A percentile compares a stretch with the other conserved stretches of the same genome.
phyloP scores from a whole-genome alignment of 2,797 vertebrate genomes.

The Sarcoramphus papa region DNA sequence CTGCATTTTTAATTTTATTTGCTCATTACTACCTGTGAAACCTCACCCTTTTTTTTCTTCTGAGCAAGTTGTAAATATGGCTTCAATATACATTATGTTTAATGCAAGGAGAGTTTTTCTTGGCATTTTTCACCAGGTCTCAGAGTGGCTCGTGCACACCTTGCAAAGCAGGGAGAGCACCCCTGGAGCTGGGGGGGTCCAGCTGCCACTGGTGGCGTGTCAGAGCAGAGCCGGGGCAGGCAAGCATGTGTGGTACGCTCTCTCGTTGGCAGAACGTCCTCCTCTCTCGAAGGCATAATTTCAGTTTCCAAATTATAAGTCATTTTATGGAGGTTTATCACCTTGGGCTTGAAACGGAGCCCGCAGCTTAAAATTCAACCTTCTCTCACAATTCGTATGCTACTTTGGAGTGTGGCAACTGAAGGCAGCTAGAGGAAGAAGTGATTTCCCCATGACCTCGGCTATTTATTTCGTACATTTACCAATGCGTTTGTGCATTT shows the following conservation, averaged over 20 bases:
- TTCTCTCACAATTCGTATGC: not conserved
- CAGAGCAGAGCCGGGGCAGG: not conserved
- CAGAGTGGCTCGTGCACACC: not conserved
- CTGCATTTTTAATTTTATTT: not conserved
- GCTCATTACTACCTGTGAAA: not conserved
- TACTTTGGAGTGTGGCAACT: not conserved
- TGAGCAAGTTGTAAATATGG: not conserved
- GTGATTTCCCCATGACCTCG: not conserved
- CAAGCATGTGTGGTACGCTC: accelerated
- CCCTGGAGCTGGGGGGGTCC: not conserved
- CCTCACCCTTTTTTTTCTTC: not conserved
- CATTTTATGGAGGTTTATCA: not conserved
- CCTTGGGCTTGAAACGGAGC: not conserved
- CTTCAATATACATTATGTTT: not conserved
- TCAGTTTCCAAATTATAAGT: not conserved
- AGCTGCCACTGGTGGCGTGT: accelerated
- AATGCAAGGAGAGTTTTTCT: not conserved
- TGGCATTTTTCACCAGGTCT: not conserved
- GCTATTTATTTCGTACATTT: not conserved
- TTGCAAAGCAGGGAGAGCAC: not conserved
- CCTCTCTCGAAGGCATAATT: not conserved
- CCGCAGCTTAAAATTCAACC: not conserved
- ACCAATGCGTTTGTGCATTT: not conserved
- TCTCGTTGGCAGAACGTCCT: accelerated
- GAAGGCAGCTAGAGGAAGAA: not conserved